Evolutionary conservation across 2,888 invertebrate genomes (phyloP), one percentile per base, ranked within the genome.

Genomic region (Papilio gigon): DNA sequence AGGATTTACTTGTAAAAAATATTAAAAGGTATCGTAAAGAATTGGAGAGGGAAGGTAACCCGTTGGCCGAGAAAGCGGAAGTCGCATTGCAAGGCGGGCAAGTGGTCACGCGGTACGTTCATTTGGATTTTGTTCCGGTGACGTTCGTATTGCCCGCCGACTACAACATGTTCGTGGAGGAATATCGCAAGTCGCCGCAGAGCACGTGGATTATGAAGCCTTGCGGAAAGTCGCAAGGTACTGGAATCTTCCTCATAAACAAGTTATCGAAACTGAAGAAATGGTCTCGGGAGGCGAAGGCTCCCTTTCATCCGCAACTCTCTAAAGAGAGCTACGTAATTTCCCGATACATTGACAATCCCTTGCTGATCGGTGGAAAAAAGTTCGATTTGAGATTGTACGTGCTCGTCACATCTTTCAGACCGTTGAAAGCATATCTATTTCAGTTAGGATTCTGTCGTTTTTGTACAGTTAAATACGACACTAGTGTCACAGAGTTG

Each of bases 201-300:
- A 97, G 97, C 74, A 98, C 98, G 0, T 98, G 98, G 98, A 98
- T 99, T 73, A 98, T 98, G 96, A 98, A 98, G 85, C 98, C 98
- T 0, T 98, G 98, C 83, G 98, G 98, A 20, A 97, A 98, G 89
- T 98, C 98, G 0, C 97, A 97, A 83, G 97, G 97, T 0, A 95
- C 96, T 3, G 98, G 98, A 17, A 99, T 99, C 81, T 98, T 98
- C 86, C 92, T 98, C 67, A 98, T 99, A 76, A 98, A 98, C 84
- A 98, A 98, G 92, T 90, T 98, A 72, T 98, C 98, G 1, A 98
- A 98, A 89, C 89, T 98, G 64, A 98, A 98, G 83, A 95, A 96
- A 82, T 97, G 97, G 96, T 97, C 97, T 0, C 93, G 97, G 12
- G 97, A 97, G 68, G 73, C 76, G 25, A 77, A 76, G 68, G 72